Evolutionary conservation across 2,797 vertebrate species (phyloP).

Genomic region (Enteromius fasciolatus): DNA sequence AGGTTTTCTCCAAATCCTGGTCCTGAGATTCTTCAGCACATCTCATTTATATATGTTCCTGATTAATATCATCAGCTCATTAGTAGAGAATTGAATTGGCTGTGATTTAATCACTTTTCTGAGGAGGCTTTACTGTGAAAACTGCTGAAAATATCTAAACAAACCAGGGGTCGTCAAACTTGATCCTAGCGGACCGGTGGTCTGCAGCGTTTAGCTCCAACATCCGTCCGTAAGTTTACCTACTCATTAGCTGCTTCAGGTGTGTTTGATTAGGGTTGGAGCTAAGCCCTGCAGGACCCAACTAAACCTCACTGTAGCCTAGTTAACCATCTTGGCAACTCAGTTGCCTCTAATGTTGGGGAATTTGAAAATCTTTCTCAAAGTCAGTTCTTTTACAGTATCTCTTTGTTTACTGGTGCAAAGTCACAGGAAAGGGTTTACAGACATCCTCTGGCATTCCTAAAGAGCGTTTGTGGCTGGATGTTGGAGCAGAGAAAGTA

Average conservation of each 20-base stretch:
- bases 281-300: no score
- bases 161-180: neutral
- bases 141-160: neutral
- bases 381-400: neutral
- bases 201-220: no score
- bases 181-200: no score
- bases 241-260: no score
- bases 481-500: neutral
- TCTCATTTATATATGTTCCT: neutral
- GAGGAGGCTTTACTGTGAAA: neutral
- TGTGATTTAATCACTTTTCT: slow-evolving; percentile 5
- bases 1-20: neutral
- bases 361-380: neutral
- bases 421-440: neutral
- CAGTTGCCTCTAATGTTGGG: neutral
- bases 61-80: neutral
- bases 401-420: neutral
- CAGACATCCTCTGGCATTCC: neutral
- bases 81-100: neutral
- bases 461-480: neutral
- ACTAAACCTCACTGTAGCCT: neutral
- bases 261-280: no score
- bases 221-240: no score
- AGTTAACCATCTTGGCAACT: neutral
- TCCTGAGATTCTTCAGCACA: neutral